Evolutionary conservation across 2,797 vertebrate genomes (phyloP), one percentile per base, ranked within the genome.

Genomic region (Phrynocephalus guinanensis): DNA sequence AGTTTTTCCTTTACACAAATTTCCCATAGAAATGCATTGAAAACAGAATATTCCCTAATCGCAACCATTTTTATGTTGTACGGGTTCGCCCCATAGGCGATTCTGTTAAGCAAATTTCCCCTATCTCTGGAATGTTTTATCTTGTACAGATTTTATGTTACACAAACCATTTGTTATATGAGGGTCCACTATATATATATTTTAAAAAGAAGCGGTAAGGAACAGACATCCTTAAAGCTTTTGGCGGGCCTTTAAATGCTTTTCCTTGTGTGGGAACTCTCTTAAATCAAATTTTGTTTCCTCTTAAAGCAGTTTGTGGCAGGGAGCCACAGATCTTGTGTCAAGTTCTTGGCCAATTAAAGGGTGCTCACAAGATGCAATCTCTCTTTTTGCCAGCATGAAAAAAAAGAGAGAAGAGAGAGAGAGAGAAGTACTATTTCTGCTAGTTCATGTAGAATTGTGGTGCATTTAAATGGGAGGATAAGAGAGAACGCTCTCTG

Each of bases 221-320:
- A 2, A 0, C 15, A 56, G 6, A 70, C 1, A 16, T 22, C 50
- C 52, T 52, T 56, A 83, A 83, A 50, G 50, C 38, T 33, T 70
- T 38, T 60, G 20, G 8, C 52, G 71, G 52, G 68, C 20, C 50
- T 60, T 18, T 63, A 71, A 76, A 66, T 18, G 11, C 1, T 63
- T 33, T 72, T 28, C 28, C 33, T 24, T 28, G 16, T 63, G 67
- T 86, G 85, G 30, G 85, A 86, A 86, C 10, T 73, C 78, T 86
- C 48, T 73, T 60, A 60, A 44, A 71, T 22, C 68, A 79, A 86
- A 28, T 18, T 8, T n/a, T 71, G 50, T 13, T 70, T 24, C 28
- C 68, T 71, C 50, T 56, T 71, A 60, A 79, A 71, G 30, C 30
- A 38, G 22, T 50, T 13, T 44, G 50, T 60, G 72, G 72, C 33